Evolutionary conservation across 1,140 invertebrate species (phyloP), one percentile per base, ranked within the genome.

Genomic region (Zaprionus gabonicus): DNA sequence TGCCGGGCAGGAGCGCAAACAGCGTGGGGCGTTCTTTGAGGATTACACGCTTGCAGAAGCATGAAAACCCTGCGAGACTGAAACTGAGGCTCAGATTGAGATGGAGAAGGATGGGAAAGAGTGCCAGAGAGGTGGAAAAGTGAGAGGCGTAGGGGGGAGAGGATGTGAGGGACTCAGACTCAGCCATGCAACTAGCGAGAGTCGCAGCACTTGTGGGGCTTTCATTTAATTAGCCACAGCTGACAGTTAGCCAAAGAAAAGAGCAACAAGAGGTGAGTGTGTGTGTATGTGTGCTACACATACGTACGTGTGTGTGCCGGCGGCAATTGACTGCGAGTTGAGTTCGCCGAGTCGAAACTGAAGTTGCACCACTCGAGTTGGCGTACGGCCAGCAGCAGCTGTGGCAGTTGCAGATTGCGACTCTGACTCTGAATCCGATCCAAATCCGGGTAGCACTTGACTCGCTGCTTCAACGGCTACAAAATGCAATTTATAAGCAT

Each of bases 181-280:
- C 75, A 79, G 64, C 36, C 71, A 81, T 70, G 55, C 76, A 83
- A 81, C 78, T 88, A 87, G 84, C 78, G 84, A 90, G 81, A 90
- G 81, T 76, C 78, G 68, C 78, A 90, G 84, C 84, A 88, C 84
- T 88, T 88, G 85, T 67, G 51, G 58, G 81, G 78, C 81, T 88
- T 88, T 88, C 81, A 88, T 88, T 88, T 88, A 88, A 88, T 88
- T 88, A 88, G 84, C 84, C 84, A 88, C 84, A 88, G 84, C 85
- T 88, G 84, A 88, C 84, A 88, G 84, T 88, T 88, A 78, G 81
- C 78, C 78, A 53, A 84, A 88, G 84, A 88, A 88, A 88, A 71
- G 84, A 72, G 65, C 71, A 76, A 83, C 77, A 69, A 65, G 51
- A 36, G 53, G 70, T 67, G 68, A 65, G 49, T 56, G 60, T 38